Percentiles rank a stretch among this genome's conserved stretches.
phyloP scores from a whole-genome alignment of 2,888 invertebrate genomes.

The Autographa gamma region DNA sequence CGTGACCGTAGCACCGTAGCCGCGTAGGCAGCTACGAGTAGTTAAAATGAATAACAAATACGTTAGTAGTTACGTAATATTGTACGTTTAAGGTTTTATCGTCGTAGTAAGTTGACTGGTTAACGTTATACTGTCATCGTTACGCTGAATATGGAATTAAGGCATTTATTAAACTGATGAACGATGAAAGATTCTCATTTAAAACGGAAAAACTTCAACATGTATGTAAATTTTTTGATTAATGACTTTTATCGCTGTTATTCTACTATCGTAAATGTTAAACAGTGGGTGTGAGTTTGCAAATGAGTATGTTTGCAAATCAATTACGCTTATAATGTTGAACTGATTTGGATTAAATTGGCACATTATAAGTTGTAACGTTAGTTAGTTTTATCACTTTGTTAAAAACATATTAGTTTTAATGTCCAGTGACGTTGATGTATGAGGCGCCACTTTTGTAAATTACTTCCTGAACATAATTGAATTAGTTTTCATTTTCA shows the following conservation, averaged over 20 bases:
- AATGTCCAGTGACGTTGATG: neutral
- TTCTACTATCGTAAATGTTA: neutral
- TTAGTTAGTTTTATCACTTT: neutral
- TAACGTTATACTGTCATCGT: neutral
- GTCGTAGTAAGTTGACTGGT: constrained; percentile 16
- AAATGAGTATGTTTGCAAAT: neutral
- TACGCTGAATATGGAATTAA: neutral
- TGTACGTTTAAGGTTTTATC: constrained; percentile 28
- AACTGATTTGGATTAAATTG: no score
- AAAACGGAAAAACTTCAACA: neutral
- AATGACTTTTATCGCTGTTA: neutral
- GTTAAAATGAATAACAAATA: constrained; percentile 31
- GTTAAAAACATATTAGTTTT: neutral
- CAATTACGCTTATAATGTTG: neutral
- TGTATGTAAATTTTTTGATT: neutral
- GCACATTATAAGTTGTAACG: neutral
- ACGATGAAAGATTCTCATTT: neutral
- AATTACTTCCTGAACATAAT: neutral
- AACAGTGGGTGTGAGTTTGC: neutral
- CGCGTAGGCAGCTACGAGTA: constrained; percentile 28
- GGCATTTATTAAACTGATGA: neutral
- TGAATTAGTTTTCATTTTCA: neutral
- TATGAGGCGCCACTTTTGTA: neutral
- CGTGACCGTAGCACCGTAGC: constrained; percentile 41
- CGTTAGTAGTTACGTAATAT: constrained; percentile 25